Evolutionary conservation across 2,888 invertebrate species (phyloP), one percentile per base, ranked within the genome.

Genomic region (Podotricha telesiphe): DNA sequence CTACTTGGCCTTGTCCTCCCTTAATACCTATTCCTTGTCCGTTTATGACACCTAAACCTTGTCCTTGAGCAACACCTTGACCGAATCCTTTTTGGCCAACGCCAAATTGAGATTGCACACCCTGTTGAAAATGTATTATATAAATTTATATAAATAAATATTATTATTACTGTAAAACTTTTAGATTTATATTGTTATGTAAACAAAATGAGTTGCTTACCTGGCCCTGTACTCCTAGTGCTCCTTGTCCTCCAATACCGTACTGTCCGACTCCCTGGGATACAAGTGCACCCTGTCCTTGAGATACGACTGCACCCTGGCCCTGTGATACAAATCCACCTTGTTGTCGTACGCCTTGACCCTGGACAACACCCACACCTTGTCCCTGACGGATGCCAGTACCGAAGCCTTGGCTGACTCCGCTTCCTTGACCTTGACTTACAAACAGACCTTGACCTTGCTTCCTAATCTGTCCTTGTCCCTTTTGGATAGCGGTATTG

Each of bases 61-160:
- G 17, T 73, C 73, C 28, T 73, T 78, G 78, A 28, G 53, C 71
- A 0, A 78, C 63, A 55, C 73, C 75, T 71, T 76, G 78, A 6
- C 28, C 28, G 28, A 28, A 28, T 28, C 71, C 70, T 48, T 73
- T 37, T 55, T 55, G 55, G 17, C 55, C 55, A 11, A 55, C 34
- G 8, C 55, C 55, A 37, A 55, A 55, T 37, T 34, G 34, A 17
- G 55, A 17, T 55, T 55, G 53, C n/a, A 53, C 53, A 8, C 55
- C 55, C 55, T 55, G 55, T 19, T 37, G 55, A 17, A 10, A 37
- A 11, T 37, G 11, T 17, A 5, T 17, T 11, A 34, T 34, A 37
- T 55, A 17, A 55, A 4, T 55, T 37, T 55, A 37, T 34, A 13
- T 34, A 34, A 34, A 17, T 13, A 17, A 6, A n/a, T 15, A n/a